Conservation (phyloP, 1,140 invertebrate genomes). For the Drosophila leontia region DNA sequence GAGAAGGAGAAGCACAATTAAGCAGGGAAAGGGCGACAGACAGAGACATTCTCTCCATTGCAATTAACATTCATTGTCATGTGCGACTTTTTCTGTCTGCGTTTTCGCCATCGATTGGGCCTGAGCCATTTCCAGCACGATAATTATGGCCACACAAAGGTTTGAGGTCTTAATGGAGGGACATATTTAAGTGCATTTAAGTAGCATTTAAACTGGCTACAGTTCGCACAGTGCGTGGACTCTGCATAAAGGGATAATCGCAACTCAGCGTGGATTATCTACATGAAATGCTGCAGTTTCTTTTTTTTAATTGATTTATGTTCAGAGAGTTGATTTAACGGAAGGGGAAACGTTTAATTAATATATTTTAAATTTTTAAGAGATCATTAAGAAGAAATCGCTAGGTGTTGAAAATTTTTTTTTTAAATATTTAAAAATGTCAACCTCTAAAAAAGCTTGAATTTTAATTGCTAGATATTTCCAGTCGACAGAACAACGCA, state of each 20-base stretch:
- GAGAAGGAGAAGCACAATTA: constrained; percentile 3
- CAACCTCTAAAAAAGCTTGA: not conserved
- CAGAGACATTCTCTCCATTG: constrained; percentile 35
- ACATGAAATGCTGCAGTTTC: not conserved
- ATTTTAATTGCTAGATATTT: not conserved
- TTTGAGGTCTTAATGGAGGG: constrained; percentile 52
- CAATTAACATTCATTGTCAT: constrained; percentile 83
- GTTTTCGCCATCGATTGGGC: constrained; percentile 36
- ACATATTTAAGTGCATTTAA: constrained; percentile 80
- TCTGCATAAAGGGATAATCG: constrained; percentile 29
- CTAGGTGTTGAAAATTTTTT: not conserved
- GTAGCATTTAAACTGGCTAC: constrained; percentile 60
- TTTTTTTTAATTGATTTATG: not conserved
- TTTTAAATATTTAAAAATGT: not conserved
- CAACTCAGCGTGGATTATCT: constrained; percentile 20
- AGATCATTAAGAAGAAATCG: not conserved
- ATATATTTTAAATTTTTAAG: not conserved
- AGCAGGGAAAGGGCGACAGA: constrained; percentile 6
- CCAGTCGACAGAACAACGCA: constrained; percentile 8
- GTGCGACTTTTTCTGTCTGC: constrained; percentile 62
- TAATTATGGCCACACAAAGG: constrained; percentile 66
- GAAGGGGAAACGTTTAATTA: not conserved
- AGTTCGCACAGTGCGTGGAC: constrained; percentile 3
- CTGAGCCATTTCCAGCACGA: constrained; percentile 67
- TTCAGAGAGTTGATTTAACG: not conserved